Percentiles rank a stretch among this genome's conserved stretches.
Conservation (phyloP, 2,797 vertebrate species). For the Remorina albescens region DNA sequence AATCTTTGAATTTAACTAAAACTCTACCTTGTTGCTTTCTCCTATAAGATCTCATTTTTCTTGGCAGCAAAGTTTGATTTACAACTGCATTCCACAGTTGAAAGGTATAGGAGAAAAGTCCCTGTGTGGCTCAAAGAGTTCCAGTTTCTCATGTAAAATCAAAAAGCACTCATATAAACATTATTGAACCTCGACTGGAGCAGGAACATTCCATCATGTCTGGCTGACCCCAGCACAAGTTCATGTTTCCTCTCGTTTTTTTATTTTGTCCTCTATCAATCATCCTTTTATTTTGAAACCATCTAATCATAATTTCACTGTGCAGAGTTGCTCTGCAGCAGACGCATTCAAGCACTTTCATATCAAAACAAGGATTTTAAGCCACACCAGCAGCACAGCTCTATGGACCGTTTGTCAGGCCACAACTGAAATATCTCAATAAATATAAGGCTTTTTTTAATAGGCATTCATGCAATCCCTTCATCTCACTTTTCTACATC, state of each 20-base stretch:
- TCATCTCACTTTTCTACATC: neutral
- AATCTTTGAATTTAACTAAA: slow-evolving; percentile 42
- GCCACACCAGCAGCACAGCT: neutral
- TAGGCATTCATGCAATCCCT: neutral
- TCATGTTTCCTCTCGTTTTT: slow-evolving; percentile 62
- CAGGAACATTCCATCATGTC: slow-evolving; percentile 68
- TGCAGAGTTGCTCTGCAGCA: slow-evolving; percentile 29
- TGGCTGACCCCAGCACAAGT: slow-evolving; percentile 64
- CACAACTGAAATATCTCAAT: neutral
- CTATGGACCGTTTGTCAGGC: neutral
- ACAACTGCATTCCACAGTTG: slow-evolving; percentile 55
- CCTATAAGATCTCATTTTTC: slow-evolving; percentile 55
- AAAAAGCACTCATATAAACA: slow-evolving; percentile 74
- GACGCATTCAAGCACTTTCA: slow-evolving; percentile 16
- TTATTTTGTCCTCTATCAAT: slow-evolving; percentile 61
- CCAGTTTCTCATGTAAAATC: slow-evolving; percentile 67
- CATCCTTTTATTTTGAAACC: slow-evolving; percentile 62
- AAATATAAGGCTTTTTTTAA: neutral
- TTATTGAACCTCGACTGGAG: slow-evolving; percentile 70
- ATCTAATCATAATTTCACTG: slow-evolving; percentile 55
- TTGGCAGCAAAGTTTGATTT: slow-evolving; percentile 63
- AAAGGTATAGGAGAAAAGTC: slow-evolving; percentile 50
- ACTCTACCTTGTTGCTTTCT: slow-evolving; percentile 23
- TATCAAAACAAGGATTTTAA: slow-evolving; percentile 16
- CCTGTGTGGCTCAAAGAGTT: slow-evolving; percentile 50